Conservation (phyloP, 2,113 vertebrate genomes). For the Leptodactylus fuscus region DNA sequence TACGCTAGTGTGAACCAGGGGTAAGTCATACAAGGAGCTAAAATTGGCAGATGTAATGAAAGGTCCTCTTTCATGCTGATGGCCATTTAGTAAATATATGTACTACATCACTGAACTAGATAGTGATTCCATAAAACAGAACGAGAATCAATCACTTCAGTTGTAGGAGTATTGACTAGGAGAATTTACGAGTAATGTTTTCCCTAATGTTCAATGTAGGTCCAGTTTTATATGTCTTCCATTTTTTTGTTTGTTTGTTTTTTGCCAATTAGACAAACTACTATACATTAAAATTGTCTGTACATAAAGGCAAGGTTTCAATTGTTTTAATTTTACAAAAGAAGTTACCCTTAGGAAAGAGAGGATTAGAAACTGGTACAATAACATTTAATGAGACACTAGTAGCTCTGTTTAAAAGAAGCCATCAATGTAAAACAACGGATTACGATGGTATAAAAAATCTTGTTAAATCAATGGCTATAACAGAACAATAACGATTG, state of each 20-base stretch:
- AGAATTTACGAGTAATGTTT: background rate
- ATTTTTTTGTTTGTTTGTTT: background rate
- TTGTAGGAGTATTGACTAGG: background rate
- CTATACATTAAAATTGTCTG: background rate
- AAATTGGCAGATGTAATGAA: no score
- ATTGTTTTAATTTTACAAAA: background rate
- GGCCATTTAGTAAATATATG: no score
- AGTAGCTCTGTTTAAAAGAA: constrained; percentile 19
- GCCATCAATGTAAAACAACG: constrained; percentile 53
- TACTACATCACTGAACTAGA: no score
- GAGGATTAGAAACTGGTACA: background rate
- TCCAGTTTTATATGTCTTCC: background rate
- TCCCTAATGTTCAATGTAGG: background rate
- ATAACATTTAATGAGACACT: constrained; percentile 33
- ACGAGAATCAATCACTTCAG: no score
- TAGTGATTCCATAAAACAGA: no score
- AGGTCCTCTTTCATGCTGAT: no score
- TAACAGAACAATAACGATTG: constrained; percentile 49
- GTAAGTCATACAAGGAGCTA: no score
- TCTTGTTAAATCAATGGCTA: constrained; percentile 59
- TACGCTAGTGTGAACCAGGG: no score
- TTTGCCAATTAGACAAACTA: background rate
- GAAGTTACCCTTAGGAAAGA: background rate
- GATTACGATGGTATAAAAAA: constrained; percentile 52
- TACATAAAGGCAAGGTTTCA: background rate